Evolutionary conservation across 2,797 vertebrate genomes (phyloP), one percentile per base, ranked within the genome.

Genomic region (Hozukius guyotensis): DNA sequence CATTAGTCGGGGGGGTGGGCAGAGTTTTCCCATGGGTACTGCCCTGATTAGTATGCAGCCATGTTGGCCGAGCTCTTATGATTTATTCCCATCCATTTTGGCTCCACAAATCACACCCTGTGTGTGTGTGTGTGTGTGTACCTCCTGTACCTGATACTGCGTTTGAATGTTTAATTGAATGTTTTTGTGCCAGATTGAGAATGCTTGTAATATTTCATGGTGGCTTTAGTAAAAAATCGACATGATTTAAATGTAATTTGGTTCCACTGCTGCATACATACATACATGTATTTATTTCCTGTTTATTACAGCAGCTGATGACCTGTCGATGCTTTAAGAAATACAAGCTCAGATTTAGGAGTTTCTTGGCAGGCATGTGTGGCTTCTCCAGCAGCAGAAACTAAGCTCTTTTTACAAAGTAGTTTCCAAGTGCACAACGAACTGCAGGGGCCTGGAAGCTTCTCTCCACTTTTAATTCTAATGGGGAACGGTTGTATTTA

Each of bases 41-140:
- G 77, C 73, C 73, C 84, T 91, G 82, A 92, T 95, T 92, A 92
- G 86, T 90, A 93, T 95, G 89, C 92, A 90, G 85, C 86, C 82
- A 90, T 89, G 83, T 87, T 87, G 81, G 65, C 85, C 32, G 10
- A 67, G 86, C 86, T 79, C 82, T 75, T 81, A 66, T 93, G 92
- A 92, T 92, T 93, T 90, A 90, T 92, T 90, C 63, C 63, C 69
- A 70, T 90, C 86, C 79, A 92, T 90, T 94, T 91, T 75, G 74
- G 77, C 72, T 89, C 72, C 62, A 84, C 83, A 85, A 85, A 91
- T 84, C 82, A 85, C 60, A 55, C 34, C 38, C 10, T 2, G 55
- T 22, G 60, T 60, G 73, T 78, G 78, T 57, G 34, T 63, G 70
- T 73, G 80, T 27, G 63, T 11, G 55, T 72, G 78, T 69, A 80